phyloP scores from a whole-genome alignment of 2,888 invertebrate species.

The Meiosimyza platycephala region DNA sequence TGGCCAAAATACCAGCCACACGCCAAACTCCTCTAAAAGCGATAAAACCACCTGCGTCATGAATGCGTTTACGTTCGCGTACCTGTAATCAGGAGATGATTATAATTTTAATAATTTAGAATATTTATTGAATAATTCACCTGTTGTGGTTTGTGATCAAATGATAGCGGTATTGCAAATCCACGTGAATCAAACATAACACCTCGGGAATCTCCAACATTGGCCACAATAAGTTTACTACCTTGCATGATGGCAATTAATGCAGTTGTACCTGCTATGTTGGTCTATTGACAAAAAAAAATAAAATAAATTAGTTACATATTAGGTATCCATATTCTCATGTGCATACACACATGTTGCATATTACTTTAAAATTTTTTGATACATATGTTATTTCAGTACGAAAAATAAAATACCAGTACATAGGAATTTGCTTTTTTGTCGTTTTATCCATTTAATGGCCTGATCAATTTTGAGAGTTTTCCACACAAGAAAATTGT shows the following conservation, averaged over 20 bases:
- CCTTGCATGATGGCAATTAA: slow-evolving; percentile 88
- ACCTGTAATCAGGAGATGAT: slow-evolving; percentile 69
- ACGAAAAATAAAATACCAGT: no score
- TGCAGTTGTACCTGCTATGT: slow-evolving; percentile 90
- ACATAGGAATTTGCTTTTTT: no score
- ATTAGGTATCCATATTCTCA: neutral
- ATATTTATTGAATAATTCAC: slow-evolving; percentile 67
- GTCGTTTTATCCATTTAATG: no score
- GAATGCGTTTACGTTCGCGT: slow-evolving; percentile 90
- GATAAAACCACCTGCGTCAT: slow-evolving; percentile 94
- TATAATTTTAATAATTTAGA: no score
- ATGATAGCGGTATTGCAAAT: slow-evolving; percentile 90
- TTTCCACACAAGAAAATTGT: no score
- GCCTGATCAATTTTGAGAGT: no score
- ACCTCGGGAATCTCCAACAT: slow-evolving; percentile 96
- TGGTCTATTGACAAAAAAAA: slow-evolving; percentile 64
- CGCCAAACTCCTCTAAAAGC: slow-evolving; percentile 97
- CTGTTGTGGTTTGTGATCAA: slow-evolving; percentile 97
- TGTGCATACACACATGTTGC: no score
- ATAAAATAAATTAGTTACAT: neutral
- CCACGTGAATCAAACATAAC: slow-evolving; percentile 94
- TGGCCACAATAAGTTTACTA: slow-evolving; percentile 87
- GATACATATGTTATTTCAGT: no score
- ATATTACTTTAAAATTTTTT: no score
- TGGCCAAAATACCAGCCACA: slow-evolving; percentile 94